These are phyloP conservation scores for Lasioglossum lativentre DNA, from an alignment of 2,888 invertebrate species.

Conservation along the genomic window DNA sequence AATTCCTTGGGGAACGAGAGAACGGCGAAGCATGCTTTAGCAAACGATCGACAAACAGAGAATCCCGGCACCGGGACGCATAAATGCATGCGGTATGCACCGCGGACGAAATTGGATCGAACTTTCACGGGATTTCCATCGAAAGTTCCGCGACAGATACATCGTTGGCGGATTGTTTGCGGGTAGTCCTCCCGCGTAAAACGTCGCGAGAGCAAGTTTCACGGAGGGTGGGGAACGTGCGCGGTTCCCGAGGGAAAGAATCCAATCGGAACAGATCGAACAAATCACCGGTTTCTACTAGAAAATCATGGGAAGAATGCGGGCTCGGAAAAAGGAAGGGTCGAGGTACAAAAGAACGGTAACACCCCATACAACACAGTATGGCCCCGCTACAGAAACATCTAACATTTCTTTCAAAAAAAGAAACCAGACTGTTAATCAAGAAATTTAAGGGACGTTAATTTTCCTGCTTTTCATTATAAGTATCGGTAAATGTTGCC, in stretches of 20 bases:
- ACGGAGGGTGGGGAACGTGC: constrained; percentile 23
- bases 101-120: constrained; percentile 63
- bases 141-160: constrained; percentile 33
- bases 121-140: constrained; percentile 59
- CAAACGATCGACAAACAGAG: constrained; percentile 1
- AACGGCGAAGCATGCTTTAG: neutral
- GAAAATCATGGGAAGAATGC: neutral
- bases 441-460: too few relatives aligned
- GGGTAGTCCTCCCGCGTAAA: constrained; percentile 45
- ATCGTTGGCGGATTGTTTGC: constrained; percentile 60
- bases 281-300: constrained; percentile 35
- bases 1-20: neutral
- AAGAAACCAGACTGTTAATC: too few relatives aligned
- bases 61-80: neutral
- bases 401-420: too few relatives aligned
- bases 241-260: constrained; percentile 36
- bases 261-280: constrained; percentile 40
- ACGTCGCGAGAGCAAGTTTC: constrained; percentile 55
- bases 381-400: too few relatives aligned
- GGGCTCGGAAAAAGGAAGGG: neutral
- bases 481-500: too few relatives aligned
- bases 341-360: constrained; percentile 13
- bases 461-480: too few relatives aligned
- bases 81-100: constrained; percentile 9
- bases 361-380: too few relatives aligned